Evolutionary conservation across 2,888 invertebrate species (phyloP).

Genomic region (Lacanobia oleracea): DNA sequence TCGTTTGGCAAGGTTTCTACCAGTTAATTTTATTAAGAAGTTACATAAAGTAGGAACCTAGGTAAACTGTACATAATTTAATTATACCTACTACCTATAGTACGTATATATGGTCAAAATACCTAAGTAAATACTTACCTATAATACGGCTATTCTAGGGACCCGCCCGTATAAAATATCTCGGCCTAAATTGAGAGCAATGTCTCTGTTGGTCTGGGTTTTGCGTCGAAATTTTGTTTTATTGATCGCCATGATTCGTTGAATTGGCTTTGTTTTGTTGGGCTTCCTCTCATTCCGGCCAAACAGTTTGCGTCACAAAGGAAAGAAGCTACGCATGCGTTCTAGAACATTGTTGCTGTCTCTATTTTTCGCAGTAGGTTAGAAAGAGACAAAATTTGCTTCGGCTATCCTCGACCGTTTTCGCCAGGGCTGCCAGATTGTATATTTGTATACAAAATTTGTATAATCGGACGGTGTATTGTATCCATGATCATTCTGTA

Average conservation of each 20-base stretch:
- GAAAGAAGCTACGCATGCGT: slow-evolving; percentile 69
- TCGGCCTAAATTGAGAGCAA: neutral
- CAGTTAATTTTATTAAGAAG: neutral
- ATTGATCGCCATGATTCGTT: slow-evolving; percentile 63
- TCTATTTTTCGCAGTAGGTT: slow-evolving; percentile 44
- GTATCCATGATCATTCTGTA: too few species aligned
- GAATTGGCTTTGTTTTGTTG: slow-evolving; percentile 64
- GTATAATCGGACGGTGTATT: too few species aligned
- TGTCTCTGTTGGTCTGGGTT: slow-evolving; percentile 33
- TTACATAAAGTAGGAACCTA: neutral
- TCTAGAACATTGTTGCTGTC: slow-evolving; percentile 73
- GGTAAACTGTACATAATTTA: neutral
- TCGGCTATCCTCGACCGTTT: slow-evolving; percentile 67
- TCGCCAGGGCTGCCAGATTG: too few species aligned
- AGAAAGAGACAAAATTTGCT: slow-evolving; percentile 66
- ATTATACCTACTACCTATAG: neutral
- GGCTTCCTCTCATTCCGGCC: slow-evolving; percentile 58
- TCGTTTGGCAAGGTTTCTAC: slow-evolving; percentile 6
- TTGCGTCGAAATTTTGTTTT: slow-evolving; percentile 39
- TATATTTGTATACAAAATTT: too few species aligned
- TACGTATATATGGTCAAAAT: neutral
- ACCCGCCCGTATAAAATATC: neutral
- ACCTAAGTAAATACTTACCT: too few species aligned
- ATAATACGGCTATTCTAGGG: neutral
- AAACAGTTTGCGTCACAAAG: slow-evolving; percentile 74